Conservation (phyloP, 2,888 invertebrate species). For the Tenthredo livida region DNA sequence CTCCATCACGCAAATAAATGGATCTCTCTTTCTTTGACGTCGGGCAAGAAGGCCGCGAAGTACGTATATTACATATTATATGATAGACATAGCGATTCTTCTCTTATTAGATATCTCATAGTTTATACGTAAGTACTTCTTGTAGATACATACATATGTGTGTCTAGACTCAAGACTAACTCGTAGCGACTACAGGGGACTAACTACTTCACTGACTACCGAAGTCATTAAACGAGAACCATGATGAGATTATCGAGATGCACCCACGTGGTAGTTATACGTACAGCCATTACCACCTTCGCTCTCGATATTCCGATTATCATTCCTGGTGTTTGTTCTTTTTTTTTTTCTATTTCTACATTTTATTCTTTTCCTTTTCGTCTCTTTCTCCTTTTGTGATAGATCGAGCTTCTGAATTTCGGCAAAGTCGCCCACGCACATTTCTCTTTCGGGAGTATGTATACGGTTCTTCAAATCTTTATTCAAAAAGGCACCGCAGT, state of each 20-base stretch:
- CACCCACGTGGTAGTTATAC: background rate
- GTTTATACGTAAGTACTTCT: background rate
- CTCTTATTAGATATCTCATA: background rate
- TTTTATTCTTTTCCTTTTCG: background rate
- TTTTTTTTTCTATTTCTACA: background rate
- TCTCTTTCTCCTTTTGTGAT: background rate
- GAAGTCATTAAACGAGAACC: conserved; percentile 41
- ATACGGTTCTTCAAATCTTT: background rate
- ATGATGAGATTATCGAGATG: conserved; percentile 44
- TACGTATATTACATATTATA: background rate
- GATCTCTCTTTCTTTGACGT: background rate
- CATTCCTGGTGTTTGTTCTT: background rate
- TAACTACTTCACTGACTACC: conserved; percentile 1
- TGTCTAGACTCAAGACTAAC: background rate
- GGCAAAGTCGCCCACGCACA: background rate
- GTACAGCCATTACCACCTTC: background rate
- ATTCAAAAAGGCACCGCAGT: background rate
- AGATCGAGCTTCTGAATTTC: background rate
- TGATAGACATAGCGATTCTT: background rate
- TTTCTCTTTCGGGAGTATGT: background rate
- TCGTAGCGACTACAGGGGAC: background rate
- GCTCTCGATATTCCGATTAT: background rate
- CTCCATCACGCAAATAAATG: conserved; percentile 3
- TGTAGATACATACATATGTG: background rate
- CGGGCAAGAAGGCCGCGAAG: background rate